A percentile compares a stretch with the other conserved stretches of the same genome.
Conservation (phyloP, 2,888 invertebrate species). For the Anodontia alba region DNA sequence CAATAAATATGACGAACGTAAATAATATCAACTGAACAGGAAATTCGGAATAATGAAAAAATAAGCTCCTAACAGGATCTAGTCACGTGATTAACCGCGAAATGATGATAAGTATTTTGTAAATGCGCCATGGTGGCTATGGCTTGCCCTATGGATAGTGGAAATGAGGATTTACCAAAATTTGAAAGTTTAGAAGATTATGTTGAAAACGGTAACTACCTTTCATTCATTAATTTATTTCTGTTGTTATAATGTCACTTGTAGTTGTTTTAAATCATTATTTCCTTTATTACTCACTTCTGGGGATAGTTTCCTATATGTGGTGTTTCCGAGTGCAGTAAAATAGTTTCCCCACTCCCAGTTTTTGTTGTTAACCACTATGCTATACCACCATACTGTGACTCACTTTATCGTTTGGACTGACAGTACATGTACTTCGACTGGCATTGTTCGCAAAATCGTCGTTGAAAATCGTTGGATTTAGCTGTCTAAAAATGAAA, state of each 20-base stretch:
- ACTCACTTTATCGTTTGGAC: not conserved
- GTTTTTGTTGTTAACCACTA: constrained; percentile 10
- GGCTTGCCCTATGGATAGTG: constrained; percentile 45
- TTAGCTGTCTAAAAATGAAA: too few species aligned
- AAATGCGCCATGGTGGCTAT: constrained; percentile 42
- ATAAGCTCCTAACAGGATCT: constrained; percentile 3
- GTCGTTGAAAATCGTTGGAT: too few species aligned
- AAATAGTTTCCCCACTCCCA: constrained; percentile 13
- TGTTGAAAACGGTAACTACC: constrained; percentile 49
- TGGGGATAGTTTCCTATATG: not conserved
- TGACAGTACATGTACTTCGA: not conserved
- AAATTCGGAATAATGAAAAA: constrained; percentile 15
- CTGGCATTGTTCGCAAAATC: too few species aligned
- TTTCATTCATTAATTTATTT: not conserved
- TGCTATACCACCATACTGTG: constrained; percentile 1
- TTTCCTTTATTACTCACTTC: not conserved
- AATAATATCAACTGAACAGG: constrained; percentile 10
- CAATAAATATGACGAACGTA: constrained; percentile 5
- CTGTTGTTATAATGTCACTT: not conserved
- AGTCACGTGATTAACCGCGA: constrained; percentile 24
- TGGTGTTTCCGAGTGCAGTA: not conserved
- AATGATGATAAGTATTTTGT: constrained; percentile 9
- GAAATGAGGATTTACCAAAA: constrained; percentile 59
- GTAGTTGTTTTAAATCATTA: not conserved
- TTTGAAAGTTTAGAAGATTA: constrained; percentile 55